These are phyloP conservation scores for Tetrao urogallus DNA, from an alignment of 2,113 vertebrate species.

Conservation along the genomic window DNA sequence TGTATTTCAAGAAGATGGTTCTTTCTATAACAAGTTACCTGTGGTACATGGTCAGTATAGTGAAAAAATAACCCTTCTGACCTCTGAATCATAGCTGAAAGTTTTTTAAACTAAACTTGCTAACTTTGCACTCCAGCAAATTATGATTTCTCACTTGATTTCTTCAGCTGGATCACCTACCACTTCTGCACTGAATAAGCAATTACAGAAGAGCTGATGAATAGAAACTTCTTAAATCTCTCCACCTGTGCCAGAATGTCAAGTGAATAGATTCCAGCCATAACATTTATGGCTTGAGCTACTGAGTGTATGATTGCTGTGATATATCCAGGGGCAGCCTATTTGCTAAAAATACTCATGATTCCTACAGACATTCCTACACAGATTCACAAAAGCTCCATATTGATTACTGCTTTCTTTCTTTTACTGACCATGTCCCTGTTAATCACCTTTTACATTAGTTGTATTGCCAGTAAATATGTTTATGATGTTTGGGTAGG, in stretches of 20 bases:
- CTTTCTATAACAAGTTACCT: neutral
- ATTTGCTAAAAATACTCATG: neutral
- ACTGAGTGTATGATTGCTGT: neutral
- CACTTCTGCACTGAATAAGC: neutral
- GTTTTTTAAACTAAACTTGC: neutral
- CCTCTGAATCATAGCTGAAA: neutral
- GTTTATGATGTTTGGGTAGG: neutral
- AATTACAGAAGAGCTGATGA: neutral
- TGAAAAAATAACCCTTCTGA: neutral
- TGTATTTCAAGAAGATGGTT: neutral
- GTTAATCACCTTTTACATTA: neutral
- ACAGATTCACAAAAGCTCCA: neutral
- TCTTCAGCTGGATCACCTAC: neutral
- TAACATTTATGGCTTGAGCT: neutral
- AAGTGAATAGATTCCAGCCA: neutral
- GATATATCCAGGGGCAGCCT: neutral
- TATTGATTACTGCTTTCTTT: neutral
- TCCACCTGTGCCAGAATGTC: neutral
- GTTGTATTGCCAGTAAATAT: neutral
- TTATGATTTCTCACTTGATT: neutral
- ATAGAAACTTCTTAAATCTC: neutral
- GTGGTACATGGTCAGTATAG: neutral
- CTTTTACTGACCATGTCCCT: neutral
- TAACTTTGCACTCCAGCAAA: neutral
- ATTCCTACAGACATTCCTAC: neutral